A percentile compares a stretch with the other conserved stretches of the same genome.
Conservation (phyloP, 1,140 invertebrate genomes). For the Aphaenogaster rudis region DNA sequence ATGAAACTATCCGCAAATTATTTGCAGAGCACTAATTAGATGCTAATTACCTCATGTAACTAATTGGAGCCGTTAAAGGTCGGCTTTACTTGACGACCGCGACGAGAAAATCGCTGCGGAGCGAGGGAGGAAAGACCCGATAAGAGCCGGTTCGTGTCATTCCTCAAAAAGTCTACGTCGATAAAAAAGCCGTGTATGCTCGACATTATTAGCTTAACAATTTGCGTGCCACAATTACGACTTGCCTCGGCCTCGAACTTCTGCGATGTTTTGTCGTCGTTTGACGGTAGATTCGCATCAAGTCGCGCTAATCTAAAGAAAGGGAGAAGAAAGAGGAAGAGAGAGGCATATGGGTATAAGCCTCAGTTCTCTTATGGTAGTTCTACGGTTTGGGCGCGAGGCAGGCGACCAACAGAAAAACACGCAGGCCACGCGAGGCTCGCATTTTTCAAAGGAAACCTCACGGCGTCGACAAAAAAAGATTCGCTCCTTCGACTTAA, state of each 20-base stretch:
- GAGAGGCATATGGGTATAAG: constrained; percentile 18
- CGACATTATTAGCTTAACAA: constrained; percentile 64
- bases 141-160: constrained; percentile 27
- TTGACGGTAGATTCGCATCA: constrained; percentile 65
- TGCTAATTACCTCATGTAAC: constrained; percentile 51
- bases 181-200: constrained; percentile 27
- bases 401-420: constrained; percentile 59
- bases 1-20: constrained; percentile 35
- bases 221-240: constrained; percentile 70
- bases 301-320: constrained; percentile 59
- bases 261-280: constrained; percentile 44
- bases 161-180: constrained; percentile 28
- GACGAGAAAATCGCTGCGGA: constrained; percentile 4
- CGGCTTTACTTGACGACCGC: constrained; percentile 30
- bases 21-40: constrained; percentile 52
- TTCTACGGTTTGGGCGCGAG: constrained; percentile 35
- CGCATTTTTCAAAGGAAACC: constrained; percentile 74
- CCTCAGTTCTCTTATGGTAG: constrained; percentile 16
- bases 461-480: constrained; percentile 48
- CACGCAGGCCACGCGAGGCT: constrained; percentile 72
- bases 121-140: not conserved
- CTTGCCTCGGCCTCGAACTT: constrained; percentile 51
- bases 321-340: not conserved
- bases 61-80: constrained; percentile 24
- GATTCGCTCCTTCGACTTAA: constrained; percentile 4